A percentile compares a stretch with the other conserved stretches of the same genome.
Conservation (phyloP, 2,888 invertebrate species). For the Heliothis peltigera region DNA sequence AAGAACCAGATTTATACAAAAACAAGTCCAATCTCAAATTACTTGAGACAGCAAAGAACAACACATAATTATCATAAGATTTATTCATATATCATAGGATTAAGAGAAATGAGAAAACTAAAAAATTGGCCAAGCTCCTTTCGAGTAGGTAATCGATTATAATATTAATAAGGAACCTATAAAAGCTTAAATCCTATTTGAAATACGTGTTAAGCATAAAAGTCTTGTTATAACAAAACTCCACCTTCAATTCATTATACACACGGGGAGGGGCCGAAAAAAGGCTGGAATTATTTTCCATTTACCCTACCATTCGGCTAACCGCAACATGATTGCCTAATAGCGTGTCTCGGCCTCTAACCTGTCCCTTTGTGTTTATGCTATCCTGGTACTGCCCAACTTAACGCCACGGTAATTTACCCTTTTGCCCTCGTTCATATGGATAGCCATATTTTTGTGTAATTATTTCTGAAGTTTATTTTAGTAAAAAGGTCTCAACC, state of each 20-base stretch:
- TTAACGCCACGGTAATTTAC: slow-evolving; percentile 33
- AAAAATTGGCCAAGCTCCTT: too few relatives aligned
- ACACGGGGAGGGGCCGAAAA: neutral
- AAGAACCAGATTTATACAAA: too few relatives aligned
- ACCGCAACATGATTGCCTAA: slow-evolving; percentile 39
- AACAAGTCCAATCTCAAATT: too few relatives aligned
- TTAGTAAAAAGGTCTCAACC: neutral
- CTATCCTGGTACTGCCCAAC: slow-evolving; percentile 36
- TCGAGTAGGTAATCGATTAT: too few relatives aligned
- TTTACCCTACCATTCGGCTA: slow-evolving; percentile 18
- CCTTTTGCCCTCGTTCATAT: slow-evolving; percentile 14
- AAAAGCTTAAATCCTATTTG: too few relatives aligned
- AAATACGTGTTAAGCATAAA: neutral
- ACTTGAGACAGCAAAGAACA: too few relatives aligned
- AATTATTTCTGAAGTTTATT: slow-evolving; percentile 25
- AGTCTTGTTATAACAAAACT: too few relatives aligned
- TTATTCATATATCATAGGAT: too few relatives aligned
- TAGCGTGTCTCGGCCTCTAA: slow-evolving; percentile 39
- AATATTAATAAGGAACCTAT: too few relatives aligned
- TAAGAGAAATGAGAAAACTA: too few relatives aligned
- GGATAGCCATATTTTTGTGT: slow-evolving; percentile 41
- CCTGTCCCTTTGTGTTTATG: slow-evolving; percentile 42
- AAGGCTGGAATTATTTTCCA: neutral
- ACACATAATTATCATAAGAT: too few relatives aligned
- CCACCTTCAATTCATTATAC: neutral